These are phyloP conservation scores for Amblyjoppa proteus DNA, from an alignment of 2,888 invertebrate species.

Conservation along the genomic window DNA sequence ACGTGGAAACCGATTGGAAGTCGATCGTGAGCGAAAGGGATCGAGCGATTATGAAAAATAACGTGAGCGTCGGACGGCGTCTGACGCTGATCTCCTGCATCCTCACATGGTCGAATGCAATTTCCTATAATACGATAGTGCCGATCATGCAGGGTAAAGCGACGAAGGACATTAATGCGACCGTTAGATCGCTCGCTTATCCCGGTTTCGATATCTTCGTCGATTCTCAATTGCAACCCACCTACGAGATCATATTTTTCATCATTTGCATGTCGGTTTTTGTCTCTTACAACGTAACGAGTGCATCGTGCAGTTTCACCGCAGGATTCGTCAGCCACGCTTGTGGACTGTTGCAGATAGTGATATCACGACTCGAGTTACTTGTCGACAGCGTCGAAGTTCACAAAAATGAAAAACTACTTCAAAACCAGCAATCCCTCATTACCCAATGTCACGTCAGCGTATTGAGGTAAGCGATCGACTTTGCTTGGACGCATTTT, in stretches of 20 bases:
- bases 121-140: conserved; percentile 58
- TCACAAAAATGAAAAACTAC: not conserved
- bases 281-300: conserved; percentile 64
- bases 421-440: conserved; percentile 59
- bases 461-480: conserved; percentile 71
- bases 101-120: conserved; percentile 64
- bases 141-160: conserved; percentile 54
- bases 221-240: conserved; percentile 64
- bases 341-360: conserved; percentile 72
- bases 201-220: conserved; percentile 71
- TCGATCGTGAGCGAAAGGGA: too few relatives aligned
- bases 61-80: too few relatives aligned
- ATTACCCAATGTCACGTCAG: conserved; percentile 68
- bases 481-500: not conserved
- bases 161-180: conserved; percentile 52
- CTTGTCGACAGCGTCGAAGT: conserved; percentile 50
- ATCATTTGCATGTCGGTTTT: conserved; percentile 65
- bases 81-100: conserved; percentile 67
- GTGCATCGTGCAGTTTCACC: conserved; percentile 69
- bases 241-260: conserved; percentile 71
- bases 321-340: conserved; percentile 72
- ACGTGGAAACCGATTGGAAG: not conserved
- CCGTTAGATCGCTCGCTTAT: conserved; percentile 64
- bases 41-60: too few relatives aligned
- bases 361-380: conserved; percentile 56